phyloP scores from a whole-genome alignment of 1,140 invertebrate genomes.

The Lordiphosa mommai region DNA sequence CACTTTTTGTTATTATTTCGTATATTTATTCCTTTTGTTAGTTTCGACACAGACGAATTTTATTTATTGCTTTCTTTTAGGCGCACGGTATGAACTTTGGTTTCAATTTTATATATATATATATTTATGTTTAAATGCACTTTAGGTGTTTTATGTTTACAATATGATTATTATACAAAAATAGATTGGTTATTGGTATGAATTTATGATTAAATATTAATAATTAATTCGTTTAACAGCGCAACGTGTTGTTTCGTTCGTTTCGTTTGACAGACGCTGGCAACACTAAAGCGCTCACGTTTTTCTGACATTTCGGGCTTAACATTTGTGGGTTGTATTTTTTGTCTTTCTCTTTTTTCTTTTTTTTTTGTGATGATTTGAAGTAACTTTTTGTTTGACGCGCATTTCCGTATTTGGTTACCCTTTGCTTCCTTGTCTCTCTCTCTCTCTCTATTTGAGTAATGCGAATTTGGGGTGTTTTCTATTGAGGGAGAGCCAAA shows the following conservation, averaged over 20 bases:
- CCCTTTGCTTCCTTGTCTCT: constrained; percentile 62
- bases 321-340: constrained; percentile 25
- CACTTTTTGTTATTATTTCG: constrained; percentile 29
- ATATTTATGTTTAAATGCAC: constrained; percentile 54
- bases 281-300: constrained; percentile 25
- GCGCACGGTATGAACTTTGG: constrained; percentile 16
- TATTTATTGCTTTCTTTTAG: constrained; percentile 37
- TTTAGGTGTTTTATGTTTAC: constrained; percentile 40
- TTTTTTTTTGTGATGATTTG: constrained; percentile 9
- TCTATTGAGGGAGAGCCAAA: background rate
- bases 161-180: constrained; percentile 47
- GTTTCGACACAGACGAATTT: background rate
- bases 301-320: constrained; percentile 23
- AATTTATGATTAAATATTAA: constrained; percentile 26
- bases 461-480: constrained; percentile 3
- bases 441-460: background rate
- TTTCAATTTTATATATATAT: constrained; percentile 2
- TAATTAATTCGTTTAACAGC: constrained; percentile 12
- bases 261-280: constrained; percentile 49
- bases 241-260: constrained; percentile 28
- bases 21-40: constrained; percentile 6
- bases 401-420: constrained; percentile 73
- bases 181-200: constrained; percentile 25
- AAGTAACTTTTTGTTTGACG: constrained; percentile 59
- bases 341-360: constrained; percentile 14